Evolutionary conservation across 2,888 invertebrate genomes (phyloP).

Genomic region (Leucoma salicis): DNA sequence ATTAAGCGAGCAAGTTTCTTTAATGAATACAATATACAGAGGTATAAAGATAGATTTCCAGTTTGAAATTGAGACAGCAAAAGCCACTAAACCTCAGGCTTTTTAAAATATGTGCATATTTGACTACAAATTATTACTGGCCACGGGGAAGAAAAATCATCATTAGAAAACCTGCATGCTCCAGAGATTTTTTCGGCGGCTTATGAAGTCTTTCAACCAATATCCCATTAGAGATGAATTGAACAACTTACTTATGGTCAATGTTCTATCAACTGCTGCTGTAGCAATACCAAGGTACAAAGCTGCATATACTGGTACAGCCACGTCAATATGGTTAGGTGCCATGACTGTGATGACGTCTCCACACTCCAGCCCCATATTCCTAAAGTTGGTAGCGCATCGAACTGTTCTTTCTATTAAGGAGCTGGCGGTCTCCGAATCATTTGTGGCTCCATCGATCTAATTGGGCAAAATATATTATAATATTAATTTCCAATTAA

Average conservation of each 20-base stretch:
- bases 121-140: too few relatives aligned
- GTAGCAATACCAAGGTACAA: slow-evolving; percentile 64
- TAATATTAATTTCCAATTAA: too few relatives aligned
- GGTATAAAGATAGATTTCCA: too few relatives aligned
- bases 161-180: too few relatives aligned
- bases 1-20: too few relatives aligned
- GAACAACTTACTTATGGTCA: slow-evolving; percentile 43
- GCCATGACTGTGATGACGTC: slow-evolving; percentile 74
- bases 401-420: slow-evolving; percentile 57
- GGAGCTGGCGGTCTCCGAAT: slow-evolving; percentile 62
- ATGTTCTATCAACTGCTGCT: slow-evolving; percentile 53
- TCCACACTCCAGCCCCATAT: slow-evolving; percentile 54
- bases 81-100: too few relatives aligned
- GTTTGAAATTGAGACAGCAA: too few relatives aligned
- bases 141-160: too few relatives aligned
- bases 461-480: not conserved
- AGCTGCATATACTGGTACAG: slow-evolving; percentile 71
- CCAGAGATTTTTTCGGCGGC: too few relatives aligned
- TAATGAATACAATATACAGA: too few relatives aligned
- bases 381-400: slow-evolving; percentile 62
- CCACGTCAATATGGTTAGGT: slow-evolving; percentile 67
- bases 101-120: too few relatives aligned
- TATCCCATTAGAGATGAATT: not conserved
- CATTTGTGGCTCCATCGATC: slow-evolving; percentile 67
- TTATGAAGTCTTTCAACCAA: too few relatives aligned